Evolutionary conservation across 2,113 vertebrate species (phyloP).

Genomic region (Cromileptes altivelis): DNA sequence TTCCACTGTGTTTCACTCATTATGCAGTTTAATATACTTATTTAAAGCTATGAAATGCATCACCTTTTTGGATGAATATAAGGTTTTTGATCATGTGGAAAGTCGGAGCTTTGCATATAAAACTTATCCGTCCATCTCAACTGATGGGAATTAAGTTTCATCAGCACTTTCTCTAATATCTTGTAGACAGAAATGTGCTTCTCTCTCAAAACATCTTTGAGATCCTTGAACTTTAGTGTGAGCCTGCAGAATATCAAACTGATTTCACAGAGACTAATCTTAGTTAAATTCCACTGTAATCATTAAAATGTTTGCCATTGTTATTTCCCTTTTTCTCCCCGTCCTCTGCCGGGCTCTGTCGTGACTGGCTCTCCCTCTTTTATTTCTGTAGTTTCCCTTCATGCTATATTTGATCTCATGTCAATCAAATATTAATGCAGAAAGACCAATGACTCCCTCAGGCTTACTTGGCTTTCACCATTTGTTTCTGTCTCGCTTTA

Average conservation of each 20-base stretch:
- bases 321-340: conserved; percentile 34
- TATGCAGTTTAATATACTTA: no score
- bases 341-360: conserved; percentile 6
- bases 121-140: not conserved
- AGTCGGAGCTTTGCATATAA: not conserved
- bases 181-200: not conserved
- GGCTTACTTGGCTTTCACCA: conserved; percentile 50
- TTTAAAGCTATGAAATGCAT: not conserved
- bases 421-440: conserved; percentile 69
- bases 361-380: conserved; percentile 48
- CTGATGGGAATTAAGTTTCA: conserved; percentile 8
- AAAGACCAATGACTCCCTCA: conserved; percentile 50
- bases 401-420: conserved; percentile 59
- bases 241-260: conserved; percentile 29
- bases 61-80: not conserved
- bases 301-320: conserved; percentile 25
- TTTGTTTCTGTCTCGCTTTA: conserved; percentile 9
- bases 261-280: conserved; percentile 32
- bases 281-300: conserved; percentile 22
- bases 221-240: conserved; percentile 35
- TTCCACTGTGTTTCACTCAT: not conserved
- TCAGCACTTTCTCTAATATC: conserved; percentile 21
- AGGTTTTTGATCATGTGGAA: not conserved
- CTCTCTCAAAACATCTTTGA: conserved; percentile 13
- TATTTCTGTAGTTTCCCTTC: conserved; percentile 49